Percentiles rank a stretch among this genome's conserved stretches.
Conservation (phyloP, 2,113 vertebrate species). For the Lynx canadensis region DNA sequence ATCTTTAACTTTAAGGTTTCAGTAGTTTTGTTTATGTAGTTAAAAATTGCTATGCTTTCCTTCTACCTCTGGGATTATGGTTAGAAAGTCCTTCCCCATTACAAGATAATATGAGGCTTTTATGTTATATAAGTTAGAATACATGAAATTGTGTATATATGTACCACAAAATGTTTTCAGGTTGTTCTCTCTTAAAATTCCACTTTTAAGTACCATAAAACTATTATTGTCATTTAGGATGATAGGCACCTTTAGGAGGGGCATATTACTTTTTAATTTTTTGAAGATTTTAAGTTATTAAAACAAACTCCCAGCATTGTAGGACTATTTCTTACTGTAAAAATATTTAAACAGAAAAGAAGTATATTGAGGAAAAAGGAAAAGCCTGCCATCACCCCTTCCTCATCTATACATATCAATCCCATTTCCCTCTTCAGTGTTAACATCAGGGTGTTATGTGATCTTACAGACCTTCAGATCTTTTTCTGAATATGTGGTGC, state of each 20-base stretch:
- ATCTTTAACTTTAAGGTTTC: conserved; percentile 6
- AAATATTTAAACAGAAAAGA: background rate
- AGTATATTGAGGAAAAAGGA: background rate
- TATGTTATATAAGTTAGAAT: background rate
- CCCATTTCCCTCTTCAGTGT: background rate
- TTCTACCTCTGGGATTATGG: background rate
- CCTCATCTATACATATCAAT: background rate
- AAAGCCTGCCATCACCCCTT: background rate
- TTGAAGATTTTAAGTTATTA: background rate
- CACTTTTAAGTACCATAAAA: background rate
- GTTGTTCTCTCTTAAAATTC: background rate
- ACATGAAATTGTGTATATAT: background rate
- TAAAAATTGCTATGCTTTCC: conserved; percentile 33
- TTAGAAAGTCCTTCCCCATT: background rate
- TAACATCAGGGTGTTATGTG: background rate
- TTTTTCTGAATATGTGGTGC: background rate
- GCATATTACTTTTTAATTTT: background rate
- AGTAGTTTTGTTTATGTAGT: background rate
- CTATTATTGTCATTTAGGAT: background rate
- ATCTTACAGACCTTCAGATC: background rate
- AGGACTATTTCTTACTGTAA: background rate
- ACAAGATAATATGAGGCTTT: background rate
- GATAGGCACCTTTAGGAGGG: background rate
- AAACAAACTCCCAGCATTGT: background rate
- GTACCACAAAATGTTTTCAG: background rate